Percentiles rank a stretch among this genome's conserved stretches.
phyloP scores from a whole-genome alignment of 2,888 invertebrate species.

The Agonopterix subpropinquella region DNA sequence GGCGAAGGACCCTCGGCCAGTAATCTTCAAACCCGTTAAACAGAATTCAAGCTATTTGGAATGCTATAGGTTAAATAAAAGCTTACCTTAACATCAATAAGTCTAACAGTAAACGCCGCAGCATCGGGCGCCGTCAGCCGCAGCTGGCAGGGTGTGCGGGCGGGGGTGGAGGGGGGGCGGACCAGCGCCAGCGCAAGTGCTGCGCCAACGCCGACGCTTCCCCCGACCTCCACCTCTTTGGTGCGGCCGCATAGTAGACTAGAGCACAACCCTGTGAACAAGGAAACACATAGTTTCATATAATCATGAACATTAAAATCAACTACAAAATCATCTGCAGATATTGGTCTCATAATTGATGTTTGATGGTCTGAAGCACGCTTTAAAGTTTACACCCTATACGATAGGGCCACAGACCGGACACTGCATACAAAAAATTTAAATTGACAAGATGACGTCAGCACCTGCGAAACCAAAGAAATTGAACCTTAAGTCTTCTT shows the following conservation, averaged over 20 bases:
- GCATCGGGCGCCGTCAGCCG: slow-evolving; percentile 61
- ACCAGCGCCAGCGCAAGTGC: slow-evolving; percentile 60
- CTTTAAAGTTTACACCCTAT: too few relatives aligned
- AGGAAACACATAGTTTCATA: slow-evolving; percentile 6
- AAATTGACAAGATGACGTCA: too few relatives aligned
- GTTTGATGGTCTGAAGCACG: too few relatives aligned
- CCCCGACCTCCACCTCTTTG: slow-evolving; percentile 59
- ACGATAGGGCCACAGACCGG: too few relatives aligned
- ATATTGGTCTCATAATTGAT: too few relatives aligned
- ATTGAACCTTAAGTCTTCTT: too few relatives aligned
- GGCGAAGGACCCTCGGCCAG: too few relatives aligned
- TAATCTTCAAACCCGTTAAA: too few relatives aligned
- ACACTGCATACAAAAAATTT: too few relatives aligned
- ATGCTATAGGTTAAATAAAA: background rate
- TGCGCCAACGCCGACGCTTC: slow-evolving; percentile 47
- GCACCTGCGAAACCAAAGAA: too few relatives aligned
- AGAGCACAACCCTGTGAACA: slow-evolving; percentile 46
- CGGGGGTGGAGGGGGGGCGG: slow-evolving; percentile 33
- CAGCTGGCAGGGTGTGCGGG: slow-evolving; percentile 48
- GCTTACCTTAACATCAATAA: slow-evolving; percentile 66
- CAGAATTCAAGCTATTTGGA: too few relatives aligned
- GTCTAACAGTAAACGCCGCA: slow-evolving; percentile 58
- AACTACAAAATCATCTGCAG: too few relatives aligned
- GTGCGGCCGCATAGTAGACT: slow-evolving; percentile 66
- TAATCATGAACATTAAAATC: background rate